Conservation (phyloP, 2,113 vertebrate genomes). For the Ciconia stormi region DNA sequence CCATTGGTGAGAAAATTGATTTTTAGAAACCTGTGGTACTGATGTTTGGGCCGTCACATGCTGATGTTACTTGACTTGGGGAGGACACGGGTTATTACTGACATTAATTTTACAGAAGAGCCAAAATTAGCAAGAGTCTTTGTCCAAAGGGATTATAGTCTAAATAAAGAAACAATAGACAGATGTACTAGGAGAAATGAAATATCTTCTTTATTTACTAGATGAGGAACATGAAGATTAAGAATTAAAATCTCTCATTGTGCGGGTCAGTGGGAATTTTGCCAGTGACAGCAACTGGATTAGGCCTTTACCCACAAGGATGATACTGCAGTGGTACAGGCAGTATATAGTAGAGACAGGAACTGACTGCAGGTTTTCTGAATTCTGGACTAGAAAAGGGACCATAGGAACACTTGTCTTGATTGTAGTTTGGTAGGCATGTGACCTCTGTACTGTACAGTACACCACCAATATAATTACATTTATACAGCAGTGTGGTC, state of each 20-base stretch:
- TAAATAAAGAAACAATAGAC: background rate
- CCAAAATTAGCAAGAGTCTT: background rate
- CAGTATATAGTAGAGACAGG: background rate
- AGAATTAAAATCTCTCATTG: background rate
- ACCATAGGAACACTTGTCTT: background rate
- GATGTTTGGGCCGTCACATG: background rate
- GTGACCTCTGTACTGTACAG: background rate
- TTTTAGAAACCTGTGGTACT: background rate
- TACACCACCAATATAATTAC: background rate
- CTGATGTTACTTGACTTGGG: background rate
- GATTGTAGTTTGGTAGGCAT: background rate
- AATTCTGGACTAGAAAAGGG: background rate
- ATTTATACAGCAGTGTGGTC: background rate
- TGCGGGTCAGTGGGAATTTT: background rate
- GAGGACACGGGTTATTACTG: background rate
- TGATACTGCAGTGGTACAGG: background rate
- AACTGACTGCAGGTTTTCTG: background rate
- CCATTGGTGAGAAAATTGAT: accelerated
- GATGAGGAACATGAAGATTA: background rate
- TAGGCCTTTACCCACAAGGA: background rate
- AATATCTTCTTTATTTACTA: background rate
- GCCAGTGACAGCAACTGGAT: background rate
- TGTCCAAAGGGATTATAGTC: background rate
- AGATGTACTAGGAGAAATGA: background rate
- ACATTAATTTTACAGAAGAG: background rate